phyloP scores from a whole-genome alignment of 2,888 invertebrate genomes.

The Gordius sp. region DNA sequence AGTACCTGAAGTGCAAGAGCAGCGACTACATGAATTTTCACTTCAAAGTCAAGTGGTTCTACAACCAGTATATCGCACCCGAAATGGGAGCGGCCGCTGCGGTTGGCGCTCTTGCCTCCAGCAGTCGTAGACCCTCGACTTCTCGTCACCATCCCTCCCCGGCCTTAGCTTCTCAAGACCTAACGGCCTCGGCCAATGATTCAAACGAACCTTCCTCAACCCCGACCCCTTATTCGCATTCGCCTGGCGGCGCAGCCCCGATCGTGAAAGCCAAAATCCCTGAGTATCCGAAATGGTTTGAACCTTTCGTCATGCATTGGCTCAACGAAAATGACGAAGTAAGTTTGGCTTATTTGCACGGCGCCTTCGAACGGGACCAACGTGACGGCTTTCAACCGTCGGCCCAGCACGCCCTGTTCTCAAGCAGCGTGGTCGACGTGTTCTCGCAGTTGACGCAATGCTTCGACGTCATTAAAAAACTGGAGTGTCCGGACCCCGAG shows the following conservation, averaged over 20 bases:
- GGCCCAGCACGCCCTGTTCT: slow-evolving; percentile 90
- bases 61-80: slow-evolving; percentile 58
- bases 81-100: not conserved
- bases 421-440: slow-evolving; percentile 94
- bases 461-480: slow-evolving; percentile 89
- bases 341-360: slow-evolving; percentile 84
- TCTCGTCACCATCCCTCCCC: not conserved
- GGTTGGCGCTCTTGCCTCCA: too few species aligned
- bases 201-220: not conserved
- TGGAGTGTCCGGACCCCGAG: slow-evolving; percentile 96
- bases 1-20: slow-evolving; percentile 73
- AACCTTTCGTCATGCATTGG: slow-evolving; percentile 99
- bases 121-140: too few species aligned
- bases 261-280: not conserved
- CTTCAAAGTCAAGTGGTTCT: slow-evolving; percentile 95
- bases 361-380: slow-evolving; percentile 57
- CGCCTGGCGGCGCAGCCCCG: too few species aligned
- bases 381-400: slow-evolving; percentile 55
- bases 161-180: not conserved
- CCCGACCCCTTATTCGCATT: not conserved
- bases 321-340: slow-evolving; percentile 97
- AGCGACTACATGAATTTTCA: slow-evolving; percentile 98
- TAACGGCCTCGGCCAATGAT: not conserved
- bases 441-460: slow-evolving; percentile 97
- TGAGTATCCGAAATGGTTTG: slow-evolving; percentile 50